phyloP scores from a whole-genome alignment of 2,888 invertebrate genomes.

The Rhingia rostrata region DNA sequence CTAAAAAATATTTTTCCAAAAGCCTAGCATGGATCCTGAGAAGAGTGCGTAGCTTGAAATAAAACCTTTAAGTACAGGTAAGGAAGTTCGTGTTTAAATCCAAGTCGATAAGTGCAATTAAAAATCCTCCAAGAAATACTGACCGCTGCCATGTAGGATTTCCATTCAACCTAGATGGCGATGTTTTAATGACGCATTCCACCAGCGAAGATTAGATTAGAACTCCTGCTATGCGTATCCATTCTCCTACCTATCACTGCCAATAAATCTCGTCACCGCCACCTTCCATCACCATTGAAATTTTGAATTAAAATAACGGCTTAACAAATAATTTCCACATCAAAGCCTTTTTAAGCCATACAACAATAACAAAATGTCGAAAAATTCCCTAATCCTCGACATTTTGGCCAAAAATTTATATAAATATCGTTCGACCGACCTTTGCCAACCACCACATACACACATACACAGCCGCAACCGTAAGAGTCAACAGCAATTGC shows the following conservation, averaged over 20 bases:
- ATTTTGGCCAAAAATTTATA: neutral
- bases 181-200: too few species aligned
- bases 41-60: too few species aligned
- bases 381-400: conserved; percentile 18
- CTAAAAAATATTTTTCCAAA: too few species aligned
- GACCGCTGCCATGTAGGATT: too few species aligned
- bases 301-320: conserved; percentile 23
- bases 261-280: neutral
- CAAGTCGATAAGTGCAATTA: too few species aligned
- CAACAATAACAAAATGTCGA: neutral
- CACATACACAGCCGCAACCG: conserved; percentile 40
- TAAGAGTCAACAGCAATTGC: conserved; percentile 53
- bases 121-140: too few species aligned
- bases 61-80: too few species aligned
- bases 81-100: too few species aligned
- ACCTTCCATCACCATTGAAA: neutral
- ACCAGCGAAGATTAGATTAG: too few species aligned
- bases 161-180: too few species aligned
- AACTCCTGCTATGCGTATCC: neutral
- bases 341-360: conserved; percentile 16
- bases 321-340: conserved; percentile 23
- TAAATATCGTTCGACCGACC: conserved; percentile 39
- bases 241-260: neutral
- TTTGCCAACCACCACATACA: conserved; percentile 22
- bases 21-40: too few species aligned